phyloP scores from a whole-genome alignment of 53 echinoderm and acorn worm genomes.

The Paelopatides confundens region DNA sequence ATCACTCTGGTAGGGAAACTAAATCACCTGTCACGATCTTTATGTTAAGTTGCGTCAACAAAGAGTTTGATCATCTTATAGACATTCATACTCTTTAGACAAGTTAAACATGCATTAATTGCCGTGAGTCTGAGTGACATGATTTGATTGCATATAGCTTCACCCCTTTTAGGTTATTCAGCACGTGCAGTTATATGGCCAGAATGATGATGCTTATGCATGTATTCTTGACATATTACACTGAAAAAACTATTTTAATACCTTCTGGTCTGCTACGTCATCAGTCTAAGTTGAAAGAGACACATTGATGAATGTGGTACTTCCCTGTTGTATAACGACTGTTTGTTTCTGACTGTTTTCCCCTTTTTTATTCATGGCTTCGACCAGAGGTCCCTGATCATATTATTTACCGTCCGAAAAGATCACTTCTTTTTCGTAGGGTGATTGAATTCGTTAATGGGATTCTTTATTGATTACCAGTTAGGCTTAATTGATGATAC shows the following conservation, averaged over 20 bases:
- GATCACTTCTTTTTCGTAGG: constrained; percentile 2
- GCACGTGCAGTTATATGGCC: background rate
- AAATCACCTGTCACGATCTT: too few relatives aligned
- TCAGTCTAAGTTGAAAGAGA: background rate
- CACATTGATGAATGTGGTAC: constrained; percentile 20
- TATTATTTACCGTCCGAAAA: constrained; percentile 21
- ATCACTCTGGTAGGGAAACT: too few relatives aligned
- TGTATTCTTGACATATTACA: background rate
- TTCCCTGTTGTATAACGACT: background rate
- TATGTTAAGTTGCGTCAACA: too few relatives aligned
- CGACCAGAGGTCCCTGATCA: background rate
- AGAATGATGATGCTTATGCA: background rate
- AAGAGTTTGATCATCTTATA: too few relatives aligned
- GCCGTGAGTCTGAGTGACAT: too few relatives aligned
- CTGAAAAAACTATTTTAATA: background rate
- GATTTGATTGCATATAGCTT: too few relatives aligned
- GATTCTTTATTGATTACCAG: background rate
- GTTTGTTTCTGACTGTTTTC: background rate
- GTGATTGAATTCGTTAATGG: constrained; percentile 17
- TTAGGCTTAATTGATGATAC: too few relatives aligned
- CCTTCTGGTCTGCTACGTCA: background rate
- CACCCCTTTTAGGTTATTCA: background rate
- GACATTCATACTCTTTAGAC: too few relatives aligned
- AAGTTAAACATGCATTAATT: too few relatives aligned
- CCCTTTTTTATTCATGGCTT: background rate